Evolutionary conservation across 2,113 vertebrate genomes (phyloP).

Genomic region (Strigops habroptila): DNA sequence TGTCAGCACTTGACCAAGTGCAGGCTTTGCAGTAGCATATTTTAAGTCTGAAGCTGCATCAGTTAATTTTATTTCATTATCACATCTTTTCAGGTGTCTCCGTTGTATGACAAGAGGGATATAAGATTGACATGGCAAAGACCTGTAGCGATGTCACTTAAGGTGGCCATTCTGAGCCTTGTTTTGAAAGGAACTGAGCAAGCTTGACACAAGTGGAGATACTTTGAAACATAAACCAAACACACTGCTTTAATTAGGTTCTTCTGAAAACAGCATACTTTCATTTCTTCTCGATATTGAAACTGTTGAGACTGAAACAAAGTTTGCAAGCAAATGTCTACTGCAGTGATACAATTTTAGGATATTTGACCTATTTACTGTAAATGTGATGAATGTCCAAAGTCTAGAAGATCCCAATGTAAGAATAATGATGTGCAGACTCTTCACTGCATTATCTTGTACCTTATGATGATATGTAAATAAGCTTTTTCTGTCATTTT

Average conservation of each 20-base stretch:
- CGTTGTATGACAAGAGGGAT: background rate
- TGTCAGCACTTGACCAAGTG: background rate
- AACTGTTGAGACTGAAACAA: background rate
- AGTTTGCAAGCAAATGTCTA: background rate
- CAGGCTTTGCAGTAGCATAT: background rate
- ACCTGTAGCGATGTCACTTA: background rate
- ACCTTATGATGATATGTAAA: background rate
- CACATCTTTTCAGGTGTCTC: background rate
- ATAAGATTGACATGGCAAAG: background rate
- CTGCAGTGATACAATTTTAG: background rate
- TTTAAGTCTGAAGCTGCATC: background rate
- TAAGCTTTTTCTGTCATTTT: constrained; percentile 30
- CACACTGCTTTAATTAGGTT: background rate
- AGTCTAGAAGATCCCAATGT: background rate
- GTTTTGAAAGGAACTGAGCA: background rate
- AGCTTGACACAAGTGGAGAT: background rate
- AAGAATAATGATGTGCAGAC: background rate
- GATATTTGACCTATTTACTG: background rate
- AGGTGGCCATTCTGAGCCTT: background rate
- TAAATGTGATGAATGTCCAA: background rate
- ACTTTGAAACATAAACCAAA: background rate
- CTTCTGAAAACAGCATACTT: background rate
- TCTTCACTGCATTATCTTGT: background rate
- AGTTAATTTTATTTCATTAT: background rate
- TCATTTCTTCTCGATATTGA: background rate